Percentiles rank a stretch among this genome's conserved stretches.
Evolutionary conservation across 1,140 invertebrate genomes (phyloP).

Genomic region (Lasioglossum baleicum): DNA sequence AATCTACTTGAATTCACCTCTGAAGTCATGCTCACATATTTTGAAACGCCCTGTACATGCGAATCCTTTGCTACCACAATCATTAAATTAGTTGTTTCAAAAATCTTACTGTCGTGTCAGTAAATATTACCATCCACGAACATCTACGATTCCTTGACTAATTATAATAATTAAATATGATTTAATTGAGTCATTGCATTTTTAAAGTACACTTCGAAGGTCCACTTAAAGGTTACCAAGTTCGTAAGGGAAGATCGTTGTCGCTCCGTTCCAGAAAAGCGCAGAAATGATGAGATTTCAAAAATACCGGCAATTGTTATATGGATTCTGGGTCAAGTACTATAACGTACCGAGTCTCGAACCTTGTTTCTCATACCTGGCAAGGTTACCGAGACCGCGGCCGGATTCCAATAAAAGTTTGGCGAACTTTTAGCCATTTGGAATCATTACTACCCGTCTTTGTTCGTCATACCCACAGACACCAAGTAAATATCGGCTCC

Average conservation of each 20-base stretch:
- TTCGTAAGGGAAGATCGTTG: neutral
- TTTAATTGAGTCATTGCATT: too few relatives aligned
- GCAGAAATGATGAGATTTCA: neutral
- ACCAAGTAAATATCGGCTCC: slow-evolving; percentile 9
- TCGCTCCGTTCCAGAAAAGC: neutral
- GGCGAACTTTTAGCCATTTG: slow-evolving; percentile 52
- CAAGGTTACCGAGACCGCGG: slow-evolving; percentile 63
- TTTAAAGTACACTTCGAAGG: too few relatives aligned
- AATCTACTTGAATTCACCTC: too few relatives aligned
- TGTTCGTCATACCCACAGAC: slow-evolving; percentile 5
- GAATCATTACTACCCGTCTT: slow-evolving; percentile 39
- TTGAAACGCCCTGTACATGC: too few relatives aligned
- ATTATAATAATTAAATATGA: too few relatives aligned
- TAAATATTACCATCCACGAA: too few relatives aligned
- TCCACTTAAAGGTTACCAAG: too few relatives aligned
- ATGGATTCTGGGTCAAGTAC: slow-evolving; percentile 61
- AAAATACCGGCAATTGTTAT: slow-evolving; percentile 28
- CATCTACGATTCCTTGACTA: too few relatives aligned
- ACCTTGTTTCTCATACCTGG: slow-evolving; percentile 58
- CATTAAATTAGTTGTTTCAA: too few relatives aligned
- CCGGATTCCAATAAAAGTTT: slow-evolving; percentile 66
- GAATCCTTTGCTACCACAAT: too few relatives aligned
- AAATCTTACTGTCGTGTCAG: too few relatives aligned
- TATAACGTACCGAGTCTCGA: slow-evolving; percentile 51
- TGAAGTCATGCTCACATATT: too few relatives aligned